phyloP scores from a whole-genome alignment of 1,140 invertebrate genomes.

The Fopius arisanus region DNA sequence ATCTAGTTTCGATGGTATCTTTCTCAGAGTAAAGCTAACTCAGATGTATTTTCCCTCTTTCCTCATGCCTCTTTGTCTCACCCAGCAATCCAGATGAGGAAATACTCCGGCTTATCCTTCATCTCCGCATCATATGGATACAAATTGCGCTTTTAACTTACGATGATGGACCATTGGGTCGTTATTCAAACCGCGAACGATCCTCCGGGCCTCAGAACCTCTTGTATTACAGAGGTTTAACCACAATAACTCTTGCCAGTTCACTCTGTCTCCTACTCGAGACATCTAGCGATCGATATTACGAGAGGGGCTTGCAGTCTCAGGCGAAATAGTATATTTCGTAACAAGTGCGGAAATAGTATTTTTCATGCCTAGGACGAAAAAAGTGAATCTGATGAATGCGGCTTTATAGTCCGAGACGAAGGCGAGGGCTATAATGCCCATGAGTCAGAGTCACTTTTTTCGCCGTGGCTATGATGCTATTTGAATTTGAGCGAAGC shows the following conservation, averaged over 20 bases:
- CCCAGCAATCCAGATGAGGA: constrained; percentile 37
- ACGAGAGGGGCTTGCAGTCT: background rate
- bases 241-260: background rate
- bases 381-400: too few relatives aligned
- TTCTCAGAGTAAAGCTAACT: background rate
- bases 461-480: too few relatives aligned
- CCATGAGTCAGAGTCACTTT: too few relatives aligned
- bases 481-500: too few relatives aligned
- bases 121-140: constrained; percentile 41
- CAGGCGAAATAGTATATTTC: too few relatives aligned
- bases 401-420: too few relatives aligned
- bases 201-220: background rate
- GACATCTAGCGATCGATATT: background rate
- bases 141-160: constrained; percentile 47
- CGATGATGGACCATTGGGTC: constrained; percentile 40
- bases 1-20: constrained; percentile 51
- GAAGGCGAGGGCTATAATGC: too few relatives aligned
- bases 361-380: too few relatives aligned
- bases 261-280: background rate
- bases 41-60: constrained; percentile 32
- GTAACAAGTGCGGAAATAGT: too few relatives aligned
- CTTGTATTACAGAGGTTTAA: background rate
- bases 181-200: constrained; percentile 20
- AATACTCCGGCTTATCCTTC: constrained; percentile 37
- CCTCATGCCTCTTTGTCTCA: constrained; percentile 24